Evolutionary conservation across 1,140 invertebrate genomes (phyloP).

Genomic region (Drosophila pseudoananassae): DNA sequence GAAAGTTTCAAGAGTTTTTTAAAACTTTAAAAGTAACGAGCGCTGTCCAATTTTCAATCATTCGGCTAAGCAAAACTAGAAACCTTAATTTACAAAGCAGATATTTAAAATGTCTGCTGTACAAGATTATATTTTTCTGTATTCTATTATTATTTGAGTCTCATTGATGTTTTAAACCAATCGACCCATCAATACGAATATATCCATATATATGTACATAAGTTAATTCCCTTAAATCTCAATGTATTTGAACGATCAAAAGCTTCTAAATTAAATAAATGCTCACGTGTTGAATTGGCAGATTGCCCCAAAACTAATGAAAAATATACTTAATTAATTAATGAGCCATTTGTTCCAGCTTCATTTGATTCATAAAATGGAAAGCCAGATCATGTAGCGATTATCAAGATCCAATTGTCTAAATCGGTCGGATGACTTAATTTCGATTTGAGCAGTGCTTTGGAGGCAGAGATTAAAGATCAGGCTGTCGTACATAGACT

Average conservation of each 20-base stretch:
- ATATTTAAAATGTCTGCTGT: background rate
- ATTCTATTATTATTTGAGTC: background rate
- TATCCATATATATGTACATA: constrained; percentile 19
- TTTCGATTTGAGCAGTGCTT: constrained; percentile 28
- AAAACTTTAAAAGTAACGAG: background rate
- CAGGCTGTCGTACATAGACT: constrained; percentile 18
- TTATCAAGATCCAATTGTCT: constrained; percentile 38
- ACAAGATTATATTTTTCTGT: background rate
- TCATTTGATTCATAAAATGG: background rate
- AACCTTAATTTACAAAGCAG: background rate
- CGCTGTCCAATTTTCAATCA: background rate
- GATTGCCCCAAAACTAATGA: constrained; percentile 7
- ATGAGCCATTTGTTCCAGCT: background rate
- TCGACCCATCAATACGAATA: constrained; percentile 11
- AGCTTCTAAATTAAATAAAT: constrained; percentile 38
- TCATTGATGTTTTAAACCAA: constrained; percentile 40
- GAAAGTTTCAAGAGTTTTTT: background rate
- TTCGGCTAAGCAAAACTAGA: background rate
- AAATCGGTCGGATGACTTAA: constrained; percentile 46
- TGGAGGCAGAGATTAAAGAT: constrained; percentile 33
- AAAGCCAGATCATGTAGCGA: background rate
- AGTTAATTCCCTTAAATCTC: constrained; percentile 26
- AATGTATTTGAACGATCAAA: constrained; percentile 40
- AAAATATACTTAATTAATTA: background rate
- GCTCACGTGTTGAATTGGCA: constrained; percentile 26